Evolutionary conservation across 2,113 vertebrate genomes (phyloP).

Genomic region (Saguinus imperator): DNA sequence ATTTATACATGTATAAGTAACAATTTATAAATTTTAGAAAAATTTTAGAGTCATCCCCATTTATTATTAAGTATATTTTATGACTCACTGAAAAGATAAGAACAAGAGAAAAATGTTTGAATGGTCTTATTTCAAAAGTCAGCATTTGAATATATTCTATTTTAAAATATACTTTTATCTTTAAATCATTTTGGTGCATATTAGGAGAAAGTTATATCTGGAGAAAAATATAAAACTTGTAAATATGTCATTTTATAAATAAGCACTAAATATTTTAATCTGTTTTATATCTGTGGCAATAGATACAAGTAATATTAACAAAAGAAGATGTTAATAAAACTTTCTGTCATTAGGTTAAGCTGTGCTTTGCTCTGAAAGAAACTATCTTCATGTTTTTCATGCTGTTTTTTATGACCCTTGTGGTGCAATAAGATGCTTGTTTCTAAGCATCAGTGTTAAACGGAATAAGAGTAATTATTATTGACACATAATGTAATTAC

Average conservation of each 20-base stretch:
- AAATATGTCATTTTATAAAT: slow-evolving; percentile 22
- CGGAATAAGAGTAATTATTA: slow-evolving; percentile 66
- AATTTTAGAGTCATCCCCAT: background rate
- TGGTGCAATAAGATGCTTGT: slow-evolving; percentile 38
- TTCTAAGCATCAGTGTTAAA: slow-evolving; percentile 67
- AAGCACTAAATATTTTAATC: slow-evolving; percentile 32
- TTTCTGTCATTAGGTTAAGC: background rate
- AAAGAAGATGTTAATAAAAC: slow-evolving; percentile 37
- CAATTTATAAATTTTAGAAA: background rate
- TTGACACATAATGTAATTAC: slow-evolving; percentile 75
- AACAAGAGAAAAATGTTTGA: background rate
- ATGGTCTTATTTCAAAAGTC: background rate
- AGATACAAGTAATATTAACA: slow-evolving; percentile 5
- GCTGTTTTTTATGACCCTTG: slow-evolving; percentile 40
- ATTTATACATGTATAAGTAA: background rate
- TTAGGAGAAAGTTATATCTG: background rate
- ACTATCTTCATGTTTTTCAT: background rate
- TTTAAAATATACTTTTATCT: background rate
- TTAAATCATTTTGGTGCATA: background rate
- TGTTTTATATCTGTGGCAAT: background rate
- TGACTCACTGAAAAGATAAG: background rate
- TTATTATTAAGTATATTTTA: background rate
- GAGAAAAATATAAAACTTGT: background rate
- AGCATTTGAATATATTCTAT: background rate
- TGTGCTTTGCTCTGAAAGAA: slow-evolving; percentile 44